phyloP scores from a whole-genome alignment of 2,113 vertebrate species.

The Phylloscopus trochilus region DNA sequence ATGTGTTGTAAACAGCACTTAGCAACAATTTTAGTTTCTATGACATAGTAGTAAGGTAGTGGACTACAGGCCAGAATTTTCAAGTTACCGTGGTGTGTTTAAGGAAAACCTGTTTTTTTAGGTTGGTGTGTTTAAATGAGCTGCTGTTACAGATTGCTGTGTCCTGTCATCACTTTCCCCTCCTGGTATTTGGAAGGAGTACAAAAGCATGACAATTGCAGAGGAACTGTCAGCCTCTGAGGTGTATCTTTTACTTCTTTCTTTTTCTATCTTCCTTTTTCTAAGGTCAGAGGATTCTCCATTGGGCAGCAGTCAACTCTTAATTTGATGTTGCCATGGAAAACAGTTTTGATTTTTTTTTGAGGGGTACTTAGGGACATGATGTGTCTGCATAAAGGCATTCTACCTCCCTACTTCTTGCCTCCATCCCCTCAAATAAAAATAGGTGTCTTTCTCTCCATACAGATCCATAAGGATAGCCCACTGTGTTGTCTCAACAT shows the following conservation, averaged over 20 bases:
- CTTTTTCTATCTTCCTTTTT: not conserved
- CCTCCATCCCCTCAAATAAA: not conserved
- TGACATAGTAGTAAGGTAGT: not conserved
- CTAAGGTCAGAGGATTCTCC: not conserved
- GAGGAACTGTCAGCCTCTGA: not conserved
- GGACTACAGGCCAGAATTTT: not conserved
- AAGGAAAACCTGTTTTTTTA: not conserved
- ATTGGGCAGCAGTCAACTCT: not conserved
- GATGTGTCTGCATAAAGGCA: not conserved
- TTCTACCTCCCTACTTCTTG: not conserved
- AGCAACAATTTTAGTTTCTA: not conserved
- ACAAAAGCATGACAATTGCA: not conserved
- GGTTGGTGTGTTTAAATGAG: not conserved
- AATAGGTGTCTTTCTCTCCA: not conserved
- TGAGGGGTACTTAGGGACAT: not conserved
- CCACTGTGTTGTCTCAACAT: not conserved
- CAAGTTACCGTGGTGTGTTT: not conserved
- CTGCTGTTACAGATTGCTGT: not conserved
- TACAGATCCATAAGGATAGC: not conserved
- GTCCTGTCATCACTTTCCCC: not conserved
- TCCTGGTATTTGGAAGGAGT: not conserved
- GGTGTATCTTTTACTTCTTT: not conserved
- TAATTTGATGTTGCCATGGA: not conserved
- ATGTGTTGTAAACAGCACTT: not conserved
- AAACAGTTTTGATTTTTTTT: not conserved